Base-by-base conservation (phyloP, 2,888 invertebrate species). In the Agrochola macilenta region DNA sequence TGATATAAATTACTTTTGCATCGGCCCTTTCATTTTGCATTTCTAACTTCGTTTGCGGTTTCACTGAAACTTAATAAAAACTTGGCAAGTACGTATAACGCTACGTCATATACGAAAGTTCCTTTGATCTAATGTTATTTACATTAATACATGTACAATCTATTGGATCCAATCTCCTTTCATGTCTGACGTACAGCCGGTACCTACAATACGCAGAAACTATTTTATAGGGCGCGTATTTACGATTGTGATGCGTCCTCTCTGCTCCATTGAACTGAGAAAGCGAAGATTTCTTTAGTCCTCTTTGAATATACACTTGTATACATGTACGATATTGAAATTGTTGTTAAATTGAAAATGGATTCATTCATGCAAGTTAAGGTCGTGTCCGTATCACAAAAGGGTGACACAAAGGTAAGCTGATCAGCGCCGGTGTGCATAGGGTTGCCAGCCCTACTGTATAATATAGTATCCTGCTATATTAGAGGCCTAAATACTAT, bases 321-420 rank as follows among this genome's bases (percentile, higher is more conserved):
- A 61, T 75, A 82, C 71, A 75, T 77, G 57, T 74, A 71, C 65
- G 79, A 85, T 89, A 88, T 89, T 84, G 88, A 85, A 83, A 89
- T 89, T 81, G 88, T 85, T 89, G 85, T 83, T 75, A 84, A 87
- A 87, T 88, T 89, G 86, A 73, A 88, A 84, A 83, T 87, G 77
- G 79, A 82, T 84, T 71, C 83, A 69, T 78, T 89, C 81, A 82
- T 82, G 85, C 88, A 83, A 81, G 83, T 70, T 74, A 81, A 75
- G 76, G 80, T 87, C 65, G 84, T 63, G 63, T 74, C 74, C 61
- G 65, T 83, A 73, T 78, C 75, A 78, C 65, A 74, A 69, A 80
- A 64, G 58, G 69, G 80, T 65, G 82, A 74, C 79, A 65, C 76
- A 71, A 69, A 76, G 83, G 79, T 88, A 78, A 83, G 74, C 82